phyloP scores from a whole-genome alignment of 1,140 invertebrate species.

The Aradophagus sp. region DNA sequence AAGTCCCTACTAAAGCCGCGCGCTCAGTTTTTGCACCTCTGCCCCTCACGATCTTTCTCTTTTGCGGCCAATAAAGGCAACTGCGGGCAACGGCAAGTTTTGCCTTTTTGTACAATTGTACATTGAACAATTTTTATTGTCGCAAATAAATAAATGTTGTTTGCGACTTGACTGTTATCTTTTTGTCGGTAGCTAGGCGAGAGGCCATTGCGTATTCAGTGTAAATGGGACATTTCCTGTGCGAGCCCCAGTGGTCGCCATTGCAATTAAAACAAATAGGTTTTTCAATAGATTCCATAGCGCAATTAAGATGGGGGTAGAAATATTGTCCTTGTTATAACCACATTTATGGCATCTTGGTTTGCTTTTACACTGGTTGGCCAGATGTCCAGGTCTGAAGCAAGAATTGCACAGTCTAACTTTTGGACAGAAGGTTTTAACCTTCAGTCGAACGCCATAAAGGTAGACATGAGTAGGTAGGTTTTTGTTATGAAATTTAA shows the following conservation, averaged over 20 bases:
- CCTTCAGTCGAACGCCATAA: neutral
- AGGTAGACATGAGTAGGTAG: constrained; percentile 2
- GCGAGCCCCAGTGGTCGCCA: neutral
- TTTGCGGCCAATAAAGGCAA: no score
- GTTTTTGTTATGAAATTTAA: constrained; percentile 6
- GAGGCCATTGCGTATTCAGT: neutral
- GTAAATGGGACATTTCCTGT: neutral
- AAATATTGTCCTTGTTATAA: neutral
- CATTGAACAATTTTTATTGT: no score
- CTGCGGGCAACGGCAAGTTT: no score
- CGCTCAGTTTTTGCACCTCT: no score
- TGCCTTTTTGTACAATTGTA: no score
- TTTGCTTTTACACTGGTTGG: neutral
- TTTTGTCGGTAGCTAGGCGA: neutral
- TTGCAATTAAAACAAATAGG: constrained; percentile 12
- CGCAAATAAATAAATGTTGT: no score
- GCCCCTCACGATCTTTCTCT: no score
- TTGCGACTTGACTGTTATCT: neutral
- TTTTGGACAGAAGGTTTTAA: neutral
- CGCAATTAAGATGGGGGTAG: neutral
- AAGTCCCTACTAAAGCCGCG: no score
- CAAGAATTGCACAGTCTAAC: constrained; percentile 5
- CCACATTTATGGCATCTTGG: constrained; percentile 8
- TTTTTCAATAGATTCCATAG: neutral
- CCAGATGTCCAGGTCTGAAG: constrained; percentile 9